Evolutionary conservation across 2,888 invertebrate genomes (phyloP).

Genomic region (Callyntrura sp.): DNA sequence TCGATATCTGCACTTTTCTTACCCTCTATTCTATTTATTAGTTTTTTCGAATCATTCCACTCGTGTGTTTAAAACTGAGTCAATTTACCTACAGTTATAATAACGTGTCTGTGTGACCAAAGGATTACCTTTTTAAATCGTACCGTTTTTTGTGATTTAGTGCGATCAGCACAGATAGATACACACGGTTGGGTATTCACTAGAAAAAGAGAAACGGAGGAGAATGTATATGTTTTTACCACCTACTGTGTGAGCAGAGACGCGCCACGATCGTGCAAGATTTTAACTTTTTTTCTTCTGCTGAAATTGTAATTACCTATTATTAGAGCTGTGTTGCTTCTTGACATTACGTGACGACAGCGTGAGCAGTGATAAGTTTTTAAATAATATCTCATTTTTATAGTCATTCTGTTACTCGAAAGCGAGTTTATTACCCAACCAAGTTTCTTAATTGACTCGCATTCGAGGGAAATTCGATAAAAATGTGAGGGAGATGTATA

Average conservation of each 20-base stretch:
- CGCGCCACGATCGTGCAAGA: too few relatives aligned
- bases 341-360: not conserved
- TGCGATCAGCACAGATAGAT: too few relatives aligned
- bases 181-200: too few relatives aligned
- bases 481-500: too few relatives aligned
- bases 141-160: not conserved
- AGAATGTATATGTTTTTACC: too few relatives aligned
- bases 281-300: too few relatives aligned
- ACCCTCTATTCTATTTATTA: not conserved
- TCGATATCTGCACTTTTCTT: not conserved
- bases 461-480: too few relatives aligned
- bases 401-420: not conserved
- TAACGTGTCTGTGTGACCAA: not conserved
- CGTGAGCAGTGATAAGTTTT: not conserved
- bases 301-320: too few relatives aligned
- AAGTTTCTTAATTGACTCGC: not conserved
- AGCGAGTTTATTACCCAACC: not conserved
- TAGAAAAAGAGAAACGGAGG: too few relatives aligned
- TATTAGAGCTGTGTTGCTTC: not conserved
- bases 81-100: too few relatives aligned
- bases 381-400: not conserved
- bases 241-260: not conserved
- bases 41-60: slow-evolving; percentile 35
- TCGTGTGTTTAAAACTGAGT: not conserved
- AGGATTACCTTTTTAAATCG: not conserved